Percentiles rank a stretch among this genome's conserved stretches.
Evolutionary conservation across 2,888 invertebrate species (phyloP).

Genomic region (Anoplius nigerrimus): DNA sequence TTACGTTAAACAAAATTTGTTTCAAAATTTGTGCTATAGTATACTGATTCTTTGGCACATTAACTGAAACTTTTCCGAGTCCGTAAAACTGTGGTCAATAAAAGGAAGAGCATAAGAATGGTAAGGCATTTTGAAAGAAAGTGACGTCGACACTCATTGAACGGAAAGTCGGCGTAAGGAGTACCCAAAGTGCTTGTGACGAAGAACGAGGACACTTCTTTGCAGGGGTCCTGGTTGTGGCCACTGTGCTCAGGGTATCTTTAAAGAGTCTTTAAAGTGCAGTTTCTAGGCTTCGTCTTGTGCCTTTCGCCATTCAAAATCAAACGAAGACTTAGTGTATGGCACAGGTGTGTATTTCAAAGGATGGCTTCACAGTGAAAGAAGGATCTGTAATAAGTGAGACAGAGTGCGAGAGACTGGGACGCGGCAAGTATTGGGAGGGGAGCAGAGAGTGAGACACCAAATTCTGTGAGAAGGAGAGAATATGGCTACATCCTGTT

Average conservation of each 20-base stretch:
- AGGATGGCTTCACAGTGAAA: not conserved
- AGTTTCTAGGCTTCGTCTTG: slow-evolving; percentile 23
- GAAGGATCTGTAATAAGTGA: too few relatives aligned
- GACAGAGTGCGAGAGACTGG: too few relatives aligned
- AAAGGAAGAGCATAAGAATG: not conserved
- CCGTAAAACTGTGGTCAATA: not conserved
- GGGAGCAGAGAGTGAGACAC: not conserved
- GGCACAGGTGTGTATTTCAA: slow-evolving; percentile 47
- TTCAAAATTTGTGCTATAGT: too few relatives aligned
- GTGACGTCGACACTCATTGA: slow-evolving; percentile 34
- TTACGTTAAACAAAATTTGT: too few relatives aligned
- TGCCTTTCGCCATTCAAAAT: slow-evolving; percentile 44
- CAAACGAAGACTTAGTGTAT: slow-evolving; percentile 50
- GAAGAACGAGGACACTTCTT: slow-evolving; percentile 36
- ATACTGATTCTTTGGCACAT: too few relatives aligned
- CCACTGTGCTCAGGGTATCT: slow-evolving; percentile 10
- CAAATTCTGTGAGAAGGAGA: not conserved
- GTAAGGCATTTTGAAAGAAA: slow-evolving; percentile 12
- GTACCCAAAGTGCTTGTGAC: slow-evolving; percentile 32
- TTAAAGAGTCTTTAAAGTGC: slow-evolving; percentile 52
- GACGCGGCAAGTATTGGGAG: too few relatives aligned
- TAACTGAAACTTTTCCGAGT: too few relatives aligned
- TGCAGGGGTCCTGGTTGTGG: slow-evolving; percentile 29
- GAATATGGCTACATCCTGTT: not conserved
- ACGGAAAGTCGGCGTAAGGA: slow-evolving; percentile 20